Evolutionary conservation across 1,140 invertebrate species (phyloP), one percentile per base, ranked within the genome.

Genomic region (Anastrepha obliqua): DNA sequence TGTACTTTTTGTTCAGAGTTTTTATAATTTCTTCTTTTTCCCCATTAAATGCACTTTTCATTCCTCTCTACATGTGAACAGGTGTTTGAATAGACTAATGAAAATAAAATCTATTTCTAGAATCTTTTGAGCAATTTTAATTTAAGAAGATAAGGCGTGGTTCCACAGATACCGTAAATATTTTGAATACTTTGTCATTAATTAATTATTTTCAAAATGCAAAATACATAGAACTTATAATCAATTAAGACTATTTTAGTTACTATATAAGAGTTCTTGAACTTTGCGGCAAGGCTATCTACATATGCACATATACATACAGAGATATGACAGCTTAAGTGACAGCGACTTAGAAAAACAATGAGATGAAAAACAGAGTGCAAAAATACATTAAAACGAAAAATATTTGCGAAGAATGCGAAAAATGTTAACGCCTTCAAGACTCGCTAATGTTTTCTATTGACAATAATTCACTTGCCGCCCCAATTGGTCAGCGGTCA

Each of bases 361-460:
- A 67, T 20, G n/a, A 64, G 5, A 15, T 64, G 20, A 64, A 64
- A 64, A 64, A 64, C n/a, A 20, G n/a, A 64, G n/a, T 7, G 20
- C 3, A 64, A n/a, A 64, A 64, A 20, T 64, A 20, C n/a, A 64
- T 20, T 29, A 29, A 29, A 64, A 64, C 20, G 15, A 64, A 64
- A 5, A 64, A 62, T 15, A 17, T 62, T n/a, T 65, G 64, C 3
- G 29, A 13, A 7, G 11, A 39, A 42, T 67, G 20, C 29, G 20
- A 67, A 67, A 67, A 67, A 67, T 67, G n/a, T 67, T 29, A 39
- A 20, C 29, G 29, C 65, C 65, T 67, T 67, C 20, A 29, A 67
- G 65, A 67, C 9, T 9, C 9, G 65, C 29, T 7, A 3, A 29
- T 29, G 39, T 67, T 67, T 9, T 29, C 65, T 42, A 67, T 42